Evolutionary conservation across 2,888 invertebrate genomes (phyloP).

Genomic region (Odontomyia ornata): DNA sequence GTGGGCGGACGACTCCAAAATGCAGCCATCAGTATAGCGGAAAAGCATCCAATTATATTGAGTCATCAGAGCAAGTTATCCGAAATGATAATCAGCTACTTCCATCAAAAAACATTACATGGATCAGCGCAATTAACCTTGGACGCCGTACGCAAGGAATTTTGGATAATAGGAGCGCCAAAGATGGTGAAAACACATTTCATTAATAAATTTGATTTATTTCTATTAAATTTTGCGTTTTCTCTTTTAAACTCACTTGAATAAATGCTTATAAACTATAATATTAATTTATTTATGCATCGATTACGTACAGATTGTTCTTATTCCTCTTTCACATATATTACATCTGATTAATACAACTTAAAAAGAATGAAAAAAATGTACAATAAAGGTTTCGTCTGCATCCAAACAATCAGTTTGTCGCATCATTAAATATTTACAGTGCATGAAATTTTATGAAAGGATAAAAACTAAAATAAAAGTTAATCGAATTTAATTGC

Average conservation of each 20-base stretch:
- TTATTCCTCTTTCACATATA: background rate
- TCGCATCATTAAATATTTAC: background rate
- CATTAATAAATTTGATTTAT: conserved; percentile 36
- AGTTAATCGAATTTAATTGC: background rate
- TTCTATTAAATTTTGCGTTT: background rate
- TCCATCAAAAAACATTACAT: no score
- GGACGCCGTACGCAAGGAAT: no score
- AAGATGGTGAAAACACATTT: background rate
- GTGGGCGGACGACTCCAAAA: no score
- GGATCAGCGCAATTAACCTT: no score
- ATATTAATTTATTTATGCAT: conserved; percentile 7
- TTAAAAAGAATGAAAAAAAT: background rate
- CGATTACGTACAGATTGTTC: background rate
- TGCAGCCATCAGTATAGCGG: no score
- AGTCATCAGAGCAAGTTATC: no score
- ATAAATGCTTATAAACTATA: background rate
- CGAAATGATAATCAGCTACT: no score
- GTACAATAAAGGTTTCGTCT: background rate
- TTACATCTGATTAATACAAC: background rate
- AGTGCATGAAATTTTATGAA: background rate
- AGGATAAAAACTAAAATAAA: background rate
- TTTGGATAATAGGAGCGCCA: no score
- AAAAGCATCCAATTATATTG: no score
- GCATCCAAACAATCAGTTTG: background rate
- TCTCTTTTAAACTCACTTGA: conserved; percentile 1